Conservation (phyloP, 23 tunicate genomes). For the Aplidium turbinatum region DNA sequence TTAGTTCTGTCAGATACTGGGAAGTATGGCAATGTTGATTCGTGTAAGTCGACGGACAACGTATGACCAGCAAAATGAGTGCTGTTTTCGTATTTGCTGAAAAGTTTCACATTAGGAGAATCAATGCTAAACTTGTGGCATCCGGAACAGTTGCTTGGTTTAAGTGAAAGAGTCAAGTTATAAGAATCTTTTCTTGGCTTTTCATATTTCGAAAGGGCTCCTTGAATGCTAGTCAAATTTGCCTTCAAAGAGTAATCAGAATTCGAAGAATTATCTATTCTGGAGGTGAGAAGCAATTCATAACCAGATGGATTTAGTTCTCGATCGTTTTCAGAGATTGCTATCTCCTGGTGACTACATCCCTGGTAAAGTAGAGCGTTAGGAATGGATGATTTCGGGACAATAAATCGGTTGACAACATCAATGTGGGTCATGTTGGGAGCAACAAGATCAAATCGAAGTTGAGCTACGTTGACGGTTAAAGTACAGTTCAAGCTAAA, state of each 20-base stretch:
- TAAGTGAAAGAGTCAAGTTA: not conserved
- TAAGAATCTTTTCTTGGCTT: not conserved
- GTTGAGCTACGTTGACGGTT: constrained; percentile 23
- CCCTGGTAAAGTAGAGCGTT: not conserved
- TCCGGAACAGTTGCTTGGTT: not conserved
- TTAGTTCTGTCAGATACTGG: constrained; percentile 16
- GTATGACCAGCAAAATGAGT: constrained; percentile 7
- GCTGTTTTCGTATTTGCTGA: constrained; percentile 10
- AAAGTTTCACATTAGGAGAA: not conserved
- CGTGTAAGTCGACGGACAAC: not conserved
- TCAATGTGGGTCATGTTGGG: not conserved
- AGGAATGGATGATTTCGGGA: constrained; percentile 13
- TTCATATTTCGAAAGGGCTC: too few relatives aligned
- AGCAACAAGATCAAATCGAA: constrained; percentile 18
- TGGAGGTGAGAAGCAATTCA: too few relatives aligned
- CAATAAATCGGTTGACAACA: not conserved
- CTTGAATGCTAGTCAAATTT: not conserved
- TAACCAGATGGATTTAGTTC: constrained; percentile 6
- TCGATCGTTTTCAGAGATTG: not conserved
- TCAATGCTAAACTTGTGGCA: constrained; percentile 15
- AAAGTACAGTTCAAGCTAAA: not conserved
- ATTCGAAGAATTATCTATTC: not conserved
- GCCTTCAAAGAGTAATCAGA: constrained; percentile 1
- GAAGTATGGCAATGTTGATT: not conserved
- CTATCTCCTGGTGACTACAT: not conserved